Evolutionary conservation across 2,113 vertebrate species (phyloP), one percentile per base, ranked within the genome.

Genomic region (Jaculus jaculus): DNA sequence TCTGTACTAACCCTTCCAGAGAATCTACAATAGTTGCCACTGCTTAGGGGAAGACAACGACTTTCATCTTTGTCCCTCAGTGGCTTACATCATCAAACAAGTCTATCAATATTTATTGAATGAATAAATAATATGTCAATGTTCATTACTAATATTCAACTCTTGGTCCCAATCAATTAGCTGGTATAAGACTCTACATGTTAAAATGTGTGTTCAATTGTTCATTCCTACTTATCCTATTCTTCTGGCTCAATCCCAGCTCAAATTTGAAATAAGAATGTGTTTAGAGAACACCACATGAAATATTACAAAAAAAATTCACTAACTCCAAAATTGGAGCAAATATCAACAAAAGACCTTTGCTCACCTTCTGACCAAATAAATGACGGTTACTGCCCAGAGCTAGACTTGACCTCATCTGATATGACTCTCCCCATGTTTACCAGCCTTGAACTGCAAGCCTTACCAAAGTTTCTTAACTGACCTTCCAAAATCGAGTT

Each of bases 101-200:
- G 16, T 89, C 61, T 32, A 78, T 73, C 86, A 91, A 78, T 81
- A 84, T 73, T 92, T 51, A 91, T 30, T 69, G 21, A 77, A 86
- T 91, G 11, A 89, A 91, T 92, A 92, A 78, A 65, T 37, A 72
- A 18, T 72, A 66, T 9, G 80, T n/a, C 23, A 83, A 83, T 71
- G n/a, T 20, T 69, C 34, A 86, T 7, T 58, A 86, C 24, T 85
- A 84, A 69, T 69, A 87, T 26, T 92, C 54, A 92, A 77, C 84
- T 9, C 17, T 91, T 92, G 39, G n/a, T 83, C 63, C 69, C 84
- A 63, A 85, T 84, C 79, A 87, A 84, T 47, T 80, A 95, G 30
- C 72, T 81, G 23, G 47, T 81, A 95, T 3, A 78, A 87, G 69
- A 71, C 30, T 23, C 73, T 74, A 63, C 13, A 37, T 68, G 61